Evolutionary conservation across 2,113 vertebrate genomes (phyloP), one percentile per base, ranked within the genome.

Genomic region (Hyperopisus bebe): DNA sequence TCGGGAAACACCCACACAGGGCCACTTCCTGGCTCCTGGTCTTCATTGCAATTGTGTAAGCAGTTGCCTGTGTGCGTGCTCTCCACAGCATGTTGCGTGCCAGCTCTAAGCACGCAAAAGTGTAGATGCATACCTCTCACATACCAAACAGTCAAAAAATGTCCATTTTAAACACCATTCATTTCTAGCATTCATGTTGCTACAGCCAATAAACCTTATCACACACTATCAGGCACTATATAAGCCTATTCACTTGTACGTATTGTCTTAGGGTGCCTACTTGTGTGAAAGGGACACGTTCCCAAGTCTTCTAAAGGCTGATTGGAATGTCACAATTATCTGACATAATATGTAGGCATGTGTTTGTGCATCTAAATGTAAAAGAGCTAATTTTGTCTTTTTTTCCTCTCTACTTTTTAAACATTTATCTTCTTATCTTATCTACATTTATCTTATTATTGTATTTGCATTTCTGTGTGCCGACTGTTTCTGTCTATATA

Each of bases 351-450:
- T 84, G 82, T 27, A 47, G 2, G 24, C 48, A 48, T 55, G 47
- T 48, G n/a, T 50, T 48, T 55, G 0, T 44, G 27, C 92, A 47
- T 90, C 91, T 66, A 94, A 93, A 95, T 95, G 50, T 58, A 21
- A 62, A 21, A 90, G 92, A 91, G 91, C 27, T 70, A 31, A 31
- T 70, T 70, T 27, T 0, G 62, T 27, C 1, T 70, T 66, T 66
- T 15, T 10, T 27, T 66, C 53, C 53, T 55, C 53, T 2, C 19
- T 55, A 21, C 53, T 0, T 55, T 21, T 55, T 55, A 55, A 55
- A 55, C 19, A 55, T 55, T 55, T 55, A 21, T 55, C 53, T 55
- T 55, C 19, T 21, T 21, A 46, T 46, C 46, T 46, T 46, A 55
- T 55, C 53, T 55, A 31, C n/a, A 27, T 70, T 70, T 70, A 70